Evolutionary conservation across 2,888 invertebrate genomes (phyloP), one percentile per base, ranked within the genome.

Genomic region (Aphidoletes aphidimyza): DNA sequence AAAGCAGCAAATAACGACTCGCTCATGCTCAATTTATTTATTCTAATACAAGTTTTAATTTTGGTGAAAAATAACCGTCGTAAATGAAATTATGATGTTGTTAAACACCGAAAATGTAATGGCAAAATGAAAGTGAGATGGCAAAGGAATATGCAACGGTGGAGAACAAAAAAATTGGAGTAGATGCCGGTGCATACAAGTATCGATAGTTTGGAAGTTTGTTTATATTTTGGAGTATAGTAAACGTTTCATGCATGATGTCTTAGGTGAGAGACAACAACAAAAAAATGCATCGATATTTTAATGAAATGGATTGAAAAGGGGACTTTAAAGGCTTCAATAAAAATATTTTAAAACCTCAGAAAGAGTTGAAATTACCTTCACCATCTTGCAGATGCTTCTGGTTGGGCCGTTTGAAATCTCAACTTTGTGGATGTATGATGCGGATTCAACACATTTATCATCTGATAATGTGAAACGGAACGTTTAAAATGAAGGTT

Each of bases 21-120:
- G 22, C 54, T 54, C 54, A 54, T 54, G 54, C 69, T 69, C 26
- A 69, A 69, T 69, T 69, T 69, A 69, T 69, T 30, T 69, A 69
- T 69, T 69, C 69, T 69, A 69, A 69, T 69, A 30, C 69, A 69
- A 69, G 69, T 69, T 69, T 69, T 69, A 69, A 69, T 69, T 69
- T 69, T 17, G 34, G 69, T 30, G 69, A 69, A 69, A 69, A 69
- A 69, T 69, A 69, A 30, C 69, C 30, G 30, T 30, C 34, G 34
- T 69, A 69, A 69, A 69, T 69, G 69, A 69, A 69, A 69, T 69
- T 69, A 69, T 69, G 69, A 69, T 69, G 34, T 54, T 54, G 54
- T 69, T 69, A 6, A 69, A 69, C 69, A 69, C 69, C 69, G 69
- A 69, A 26, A 30, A 26, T 9, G 34, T 30, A 54, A 30, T 3